A percentile compares a stretch with the other conserved stretches of the same genome.
phyloP scores from a whole-genome alignment of 2,888 invertebrate genomes.

The Mystacides longicornis region DNA sequence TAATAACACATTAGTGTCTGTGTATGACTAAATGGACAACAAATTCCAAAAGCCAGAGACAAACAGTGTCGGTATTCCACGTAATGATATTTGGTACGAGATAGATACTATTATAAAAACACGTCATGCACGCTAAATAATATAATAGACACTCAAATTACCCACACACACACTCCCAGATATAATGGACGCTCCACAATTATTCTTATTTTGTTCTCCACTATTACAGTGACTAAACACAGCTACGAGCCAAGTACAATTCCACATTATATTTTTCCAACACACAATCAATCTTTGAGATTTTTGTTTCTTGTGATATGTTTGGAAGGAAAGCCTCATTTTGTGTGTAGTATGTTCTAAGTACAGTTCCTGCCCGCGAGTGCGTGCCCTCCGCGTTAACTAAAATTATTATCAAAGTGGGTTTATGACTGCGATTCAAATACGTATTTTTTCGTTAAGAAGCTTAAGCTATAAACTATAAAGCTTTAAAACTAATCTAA shows the following conservation, averaged over 20 bases:
- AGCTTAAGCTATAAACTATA: too few species aligned
- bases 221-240: background rate
- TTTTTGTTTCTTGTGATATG: conserved; percentile 5
- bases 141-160: conserved; percentile 5
- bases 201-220: background rate
- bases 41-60: background rate
- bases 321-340: background rate
- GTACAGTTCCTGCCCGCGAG: too few species aligned
- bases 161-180: background rate
- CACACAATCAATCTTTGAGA: conserved; percentile 13
- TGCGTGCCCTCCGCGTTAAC: too few species aligned
- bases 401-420: too few species aligned
- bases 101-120: background rate
- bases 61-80: background rate
- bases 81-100: background rate
- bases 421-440: too few species aligned
- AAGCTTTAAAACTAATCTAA: too few species aligned
- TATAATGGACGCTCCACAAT: background rate
- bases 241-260: too few species aligned
- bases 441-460: too few species aligned
- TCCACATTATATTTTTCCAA: conserved; percentile 30
- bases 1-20: too few species aligned
- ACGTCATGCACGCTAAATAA: conserved; percentile 4
- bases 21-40: conserved; percentile 1
- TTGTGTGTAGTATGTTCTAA: too few species aligned